Base-by-base conservation (phyloP, 2,888 invertebrate genomes). In the Anthophora plumipes region DNA sequence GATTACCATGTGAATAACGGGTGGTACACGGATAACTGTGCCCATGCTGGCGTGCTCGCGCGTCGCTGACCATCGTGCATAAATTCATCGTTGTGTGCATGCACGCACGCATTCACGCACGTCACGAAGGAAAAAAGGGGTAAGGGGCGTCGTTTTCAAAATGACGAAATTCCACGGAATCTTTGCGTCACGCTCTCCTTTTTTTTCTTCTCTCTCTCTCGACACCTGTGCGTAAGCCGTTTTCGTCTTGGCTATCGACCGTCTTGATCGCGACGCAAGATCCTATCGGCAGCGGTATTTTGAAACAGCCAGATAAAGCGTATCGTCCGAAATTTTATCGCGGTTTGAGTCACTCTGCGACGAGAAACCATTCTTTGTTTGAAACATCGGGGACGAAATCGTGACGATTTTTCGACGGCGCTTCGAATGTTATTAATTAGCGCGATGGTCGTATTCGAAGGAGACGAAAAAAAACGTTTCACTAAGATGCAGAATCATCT, bases 1-100 rank as follows among this genome's bases (percentile, higher is more conserved):
- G 85, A 85, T 85, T 85, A 85, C 86, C 86, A 85, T 86, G 86
- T 81, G 85, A 85, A 78, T 85, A 86, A 85, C 84, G 85, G 86
- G 59, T 83, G 78, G 80, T 74, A 76, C 70, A 69, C 76, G 77
- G 83, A 83, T 81, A 85, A 86, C 81, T 73, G 80, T 82, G 70
- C 59, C 59, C 72, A 41, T 54, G 76, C 55, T 60, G 66, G 64
- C 46, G 64, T 68, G 75, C 59, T 73, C 61, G 80, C 70, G 81
- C 70, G 71, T 59, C 74, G 60, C 61, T 72, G 67, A 50, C 37
- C 52, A 41, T 37, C 60, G 22, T 6, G 74, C 61, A 61, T 69
- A 77, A 70, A 72, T 82, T 68, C 67, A 52, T 67, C 22, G 39
- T 37, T 31, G 43, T 37, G 55, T 37, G 37, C 17, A 57, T 37